Evolutionary conservation across 2,113 vertebrate species (phyloP), one percentile per base, ranked within the genome.

Genomic region (Pluvianellus socialis): DNA sequence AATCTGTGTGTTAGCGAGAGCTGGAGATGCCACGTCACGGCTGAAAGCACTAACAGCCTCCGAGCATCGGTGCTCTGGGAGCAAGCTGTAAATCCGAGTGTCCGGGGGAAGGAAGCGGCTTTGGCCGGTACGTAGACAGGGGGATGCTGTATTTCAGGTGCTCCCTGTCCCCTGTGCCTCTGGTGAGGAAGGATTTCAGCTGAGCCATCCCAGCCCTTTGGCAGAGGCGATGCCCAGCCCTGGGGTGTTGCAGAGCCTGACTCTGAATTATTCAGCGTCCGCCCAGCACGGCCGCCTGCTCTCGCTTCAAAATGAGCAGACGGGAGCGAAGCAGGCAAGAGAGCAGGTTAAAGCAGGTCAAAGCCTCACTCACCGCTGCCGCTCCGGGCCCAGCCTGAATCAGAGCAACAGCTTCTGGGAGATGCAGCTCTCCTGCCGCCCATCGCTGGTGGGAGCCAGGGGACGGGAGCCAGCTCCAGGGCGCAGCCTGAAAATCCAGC

Each of bases 261-360:
- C 66, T 79, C 81, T 91, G 97, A 97, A 97, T 98, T 96, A 97
- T 97, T 98, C 96, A 97, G 88, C 0, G 7, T 50, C 94, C 71
- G 75, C 62, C 13, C 62, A 52, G 88, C 66, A 2, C 42, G 26
- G 95, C 72, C 84, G 93, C 93, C 95, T 92, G 72, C 88, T 85
- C 86, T 83, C 33, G 3, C 90, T 91, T 95, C 86, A 66, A 4
- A 91, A 86, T 1, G 2, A 89, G 93, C 85, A 84, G 92, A 42
- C 2, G 3, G 61, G 87, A 94, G 82, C 35, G 65, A 58, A 96
- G 90, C 82, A 67, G 40, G 93, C 76, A 38, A 84, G 75, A 38
- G 1, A 45, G 86, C 1, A 17, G 71, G 92, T 90, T 87, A 81
- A 77, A 61, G 87, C 49, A 75, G 92, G 95, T 92, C 93, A 89